Base-by-base conservation (phyloP, 2,113 vertebrate species). In the Plotosus lineatus region DNA sequence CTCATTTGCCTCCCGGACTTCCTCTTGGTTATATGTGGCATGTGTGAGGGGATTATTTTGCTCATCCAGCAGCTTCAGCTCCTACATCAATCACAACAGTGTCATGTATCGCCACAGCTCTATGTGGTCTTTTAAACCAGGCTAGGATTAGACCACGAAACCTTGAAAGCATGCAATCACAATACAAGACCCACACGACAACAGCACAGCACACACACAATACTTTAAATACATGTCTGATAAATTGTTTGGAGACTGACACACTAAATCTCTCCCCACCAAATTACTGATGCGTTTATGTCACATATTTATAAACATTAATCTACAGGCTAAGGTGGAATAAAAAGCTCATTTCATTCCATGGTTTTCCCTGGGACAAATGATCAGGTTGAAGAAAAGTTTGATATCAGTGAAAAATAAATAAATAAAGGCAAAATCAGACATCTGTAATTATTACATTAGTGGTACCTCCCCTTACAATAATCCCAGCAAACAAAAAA, bases 1-100 rank as follows among this genome's bases (percentile, higher is more conserved):
- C 88, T 95, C 91, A 0, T 92, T 94, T 2, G 96, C 90, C 87
- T 96, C 94, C 53, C 88, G 92, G 40, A 99, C 90, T 0, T 94
- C 88, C 0, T 94, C 92, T 86, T 86, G 87, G 81, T 99, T 94
- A 89, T 99, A 99, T 91, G 92, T 95, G 23, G 96, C 97, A 0
- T 99, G 96, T 63, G 94, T 96, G 55, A 98, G 93, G 0, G 97
- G 96, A 23, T 95, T 93, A 79, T 99, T 99, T 88, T 96, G 90
- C 80, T 93, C 90, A 87, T 96, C 95, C 63, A 99, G 90, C 78
- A 99, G 89, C 50, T 94, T 91, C 68, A 98, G 91, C 86, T 96
- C 97, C 98, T 99, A 89, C 19, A 38, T 6, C n/a, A 19, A 58
- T 69, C 14, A 76, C 11, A 53, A 53, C 23, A 56, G 1, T 15